Evolutionary conservation across 2,113 vertebrate genomes (phyloP), one percentile per base, ranked within the genome.

Genomic region (Myotis yumanensis): DNA sequence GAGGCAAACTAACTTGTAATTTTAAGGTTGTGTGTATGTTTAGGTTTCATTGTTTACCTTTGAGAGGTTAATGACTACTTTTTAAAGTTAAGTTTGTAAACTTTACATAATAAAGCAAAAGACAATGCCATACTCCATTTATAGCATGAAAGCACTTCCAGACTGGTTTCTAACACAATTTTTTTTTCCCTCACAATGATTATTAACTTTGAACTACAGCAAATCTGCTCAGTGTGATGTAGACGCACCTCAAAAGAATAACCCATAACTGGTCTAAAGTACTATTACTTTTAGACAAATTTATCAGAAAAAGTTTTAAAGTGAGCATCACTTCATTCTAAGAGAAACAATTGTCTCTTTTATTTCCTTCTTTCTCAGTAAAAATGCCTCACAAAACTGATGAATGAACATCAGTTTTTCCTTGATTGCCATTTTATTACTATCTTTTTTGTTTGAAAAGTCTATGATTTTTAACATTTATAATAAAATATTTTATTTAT

Each of bases 1-100:
- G n/a, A 94, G 23, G 25, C 22, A 66, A 88, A 57, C 32, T 93
- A 77, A 96, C 40, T 79, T 59, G 2, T 35, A 32, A 68, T 84
- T 93, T 93, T 93, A 83, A 84, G 83, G 59, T 35, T 88, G 10
- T 57, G 1, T 77, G 28, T 52, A 51, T 62, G 14, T 52, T 84
- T 90, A 84, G 83, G 43, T 80, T 91, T 92, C 48, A 75, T 54
- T 75, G 40, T 51, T 87, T 84, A 79, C 18, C 79, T 82, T 79
- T 84, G 16, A 79, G 84, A 83, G 17, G 48, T 68, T 88, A 91
- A 80, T 57, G 51, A 15, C 54, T 73, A 40, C 48, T 84, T 80
- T 77, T 86, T 28, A 84, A 91, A 79, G 23, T 86, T 87, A 87
- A 64, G 5, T 64, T 8, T 91, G 14, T 52, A 88, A 93, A 88